Evolutionary conservation across 2,113 vertebrate genomes (phyloP), one percentile per base, ranked within the genome.

Genomic region (Sinocyclocheilus maitianheensis): DNA sequence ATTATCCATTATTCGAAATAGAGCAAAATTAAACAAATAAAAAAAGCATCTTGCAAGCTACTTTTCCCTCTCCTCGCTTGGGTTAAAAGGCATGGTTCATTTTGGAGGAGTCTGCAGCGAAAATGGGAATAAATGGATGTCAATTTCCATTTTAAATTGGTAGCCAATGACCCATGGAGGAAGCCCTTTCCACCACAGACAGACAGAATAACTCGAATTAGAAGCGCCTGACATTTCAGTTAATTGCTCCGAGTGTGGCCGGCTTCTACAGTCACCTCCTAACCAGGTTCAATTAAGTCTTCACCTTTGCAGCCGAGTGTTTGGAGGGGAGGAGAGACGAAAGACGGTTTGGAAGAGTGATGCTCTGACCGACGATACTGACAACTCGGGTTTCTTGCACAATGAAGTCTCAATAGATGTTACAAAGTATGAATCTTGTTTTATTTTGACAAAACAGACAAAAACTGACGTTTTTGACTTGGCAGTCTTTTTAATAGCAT

Each of bases 91-190:
- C 34, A 84, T 24, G 58, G 37, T 79, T 86, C 67, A 74, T 86
- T 90, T 81, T 88, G 83, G 85, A 90, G 90, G 87, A 92, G 87
- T 91, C 89, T 88, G 86, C 87, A 46, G 87, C 78, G 91, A 93
- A 94, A 94, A 94, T 93, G 87, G 92, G 89, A 92, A 95, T 93
- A 93, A 93, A 94, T 94, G 92, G 91, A 89, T 89, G 92, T 94
- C 93, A 92, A 93, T 94, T 95, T 94, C 93, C 93, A 92, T 94
- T 91, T 94, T 91, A 93, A 93, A 93, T 94, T 94, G 92, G 90
- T 93, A 93, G 89, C 92, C 93, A 94, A 93, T 94, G 94, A 94
- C 93, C 93, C 94, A 92, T 94, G 93, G 91, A 94, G 88, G 86
- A 91, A 90, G 92, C 86, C 87, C 92, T 92, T 91, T 93, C 91